Conservation (phyloP, 2,113 vertebrate species). For the Scomber scombrus region DNA sequence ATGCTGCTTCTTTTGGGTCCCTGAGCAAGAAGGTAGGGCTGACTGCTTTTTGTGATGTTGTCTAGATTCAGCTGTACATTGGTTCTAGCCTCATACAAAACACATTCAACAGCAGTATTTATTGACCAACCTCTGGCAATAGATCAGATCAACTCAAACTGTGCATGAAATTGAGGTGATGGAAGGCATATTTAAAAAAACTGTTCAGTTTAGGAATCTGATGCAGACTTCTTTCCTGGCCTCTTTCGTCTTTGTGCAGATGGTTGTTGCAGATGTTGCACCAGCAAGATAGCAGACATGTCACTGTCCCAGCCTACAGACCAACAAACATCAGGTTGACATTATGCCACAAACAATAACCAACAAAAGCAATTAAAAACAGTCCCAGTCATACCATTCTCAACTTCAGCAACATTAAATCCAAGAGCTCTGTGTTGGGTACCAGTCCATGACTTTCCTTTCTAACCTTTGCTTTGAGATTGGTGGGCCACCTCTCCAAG, state of each 20-base stretch:
- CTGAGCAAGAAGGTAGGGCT: conserved; percentile 4
- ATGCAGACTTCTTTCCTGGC: conserved; percentile 2
- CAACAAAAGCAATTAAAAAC: neutral
- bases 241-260: neutral
- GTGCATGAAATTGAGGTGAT: neutral
- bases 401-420: neutral
- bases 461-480: neutral
- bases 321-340: neutral
- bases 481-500: conserved; percentile 29
- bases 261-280: neutral
- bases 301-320: neutral
- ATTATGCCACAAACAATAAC: conserved; percentile 3
- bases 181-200: neutral
- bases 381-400: conserved; percentile 22
- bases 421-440: conserved; percentile 3
- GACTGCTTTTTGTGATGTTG: conserved; percentile 4
- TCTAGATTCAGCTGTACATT: conserved; percentile 25
- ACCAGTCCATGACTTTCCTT: conserved; percentile 17
- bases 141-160: conserved; percentile 2
- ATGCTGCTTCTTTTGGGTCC: conserved; percentile 8
- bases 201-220: conserved; percentile 2
- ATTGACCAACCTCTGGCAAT: conserved; percentile 7
- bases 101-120: neutral
- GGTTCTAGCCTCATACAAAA: conserved; percentile 16
- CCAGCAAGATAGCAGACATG: neutral